These are phyloP conservation scores for Anguilla obscura DNA, from an alignment of 2,797 vertebrate species.

Conservation along the genomic window DNA sequence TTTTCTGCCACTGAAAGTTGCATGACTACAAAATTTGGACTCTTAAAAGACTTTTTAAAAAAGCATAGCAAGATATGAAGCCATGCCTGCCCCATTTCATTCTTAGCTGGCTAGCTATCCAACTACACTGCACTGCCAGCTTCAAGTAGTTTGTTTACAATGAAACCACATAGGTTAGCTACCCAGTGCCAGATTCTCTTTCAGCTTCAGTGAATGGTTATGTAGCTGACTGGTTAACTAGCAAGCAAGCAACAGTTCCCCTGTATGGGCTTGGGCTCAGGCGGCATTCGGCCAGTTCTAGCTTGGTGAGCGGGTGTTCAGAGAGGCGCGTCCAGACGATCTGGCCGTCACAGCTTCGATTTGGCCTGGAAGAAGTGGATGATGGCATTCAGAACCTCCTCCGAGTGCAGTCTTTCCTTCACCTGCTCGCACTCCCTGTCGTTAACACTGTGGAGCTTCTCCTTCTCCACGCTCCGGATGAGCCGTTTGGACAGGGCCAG, in stretches of 20 bases:
- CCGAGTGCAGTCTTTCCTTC: slow-evolving; percentile 75
- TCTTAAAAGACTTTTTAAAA: too few relatives aligned
- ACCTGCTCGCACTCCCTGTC: slow-evolving; percentile 75
- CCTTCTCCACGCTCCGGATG: slow-evolving; percentile 75
- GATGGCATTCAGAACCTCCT: slow-evolving; percentile 80
- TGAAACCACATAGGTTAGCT: too few relatives aligned
- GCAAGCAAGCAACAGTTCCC: too few relatives aligned
- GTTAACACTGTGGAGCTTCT: slow-evolving; percentile 77
- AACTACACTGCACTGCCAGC: neutral
- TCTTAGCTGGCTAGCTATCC: neutral
- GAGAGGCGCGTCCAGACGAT: neutral
- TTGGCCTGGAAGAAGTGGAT: slow-evolving; percentile 81
- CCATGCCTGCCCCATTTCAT: neutral
- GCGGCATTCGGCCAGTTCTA: neutral
- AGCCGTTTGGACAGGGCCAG: slow-evolving; percentile 84
- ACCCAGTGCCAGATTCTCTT: too few relatives aligned
- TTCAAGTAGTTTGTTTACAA: too few relatives aligned
- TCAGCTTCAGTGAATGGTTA: too few relatives aligned
- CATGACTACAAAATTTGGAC: too few relatives aligned
- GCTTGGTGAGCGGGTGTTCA: neutral
- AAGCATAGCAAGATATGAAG: too few relatives aligned
- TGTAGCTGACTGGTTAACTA: too few relatives aligned
- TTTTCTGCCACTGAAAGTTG: too few relatives aligned
- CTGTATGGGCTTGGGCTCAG: neutral
- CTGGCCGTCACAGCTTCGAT: slow-evolving; percentile 74